Conservation (phyloP, 2,113 vertebrate genomes). For the Percopsis transmontana region DNA sequence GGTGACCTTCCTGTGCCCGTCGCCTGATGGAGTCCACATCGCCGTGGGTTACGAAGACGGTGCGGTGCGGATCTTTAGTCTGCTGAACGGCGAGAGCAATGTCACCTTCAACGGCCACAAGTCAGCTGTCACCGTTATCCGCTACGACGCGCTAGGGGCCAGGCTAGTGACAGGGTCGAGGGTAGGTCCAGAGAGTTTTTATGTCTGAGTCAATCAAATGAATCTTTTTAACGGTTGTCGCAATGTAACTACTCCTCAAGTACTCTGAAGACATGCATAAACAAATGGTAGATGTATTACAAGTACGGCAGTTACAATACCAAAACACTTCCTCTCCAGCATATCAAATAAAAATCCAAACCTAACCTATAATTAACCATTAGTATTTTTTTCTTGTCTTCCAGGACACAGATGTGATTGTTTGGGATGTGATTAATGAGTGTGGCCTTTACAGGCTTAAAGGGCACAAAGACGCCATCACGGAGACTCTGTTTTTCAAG, state of each 20-base stretch:
- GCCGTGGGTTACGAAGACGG: slow-evolving; percentile 96
- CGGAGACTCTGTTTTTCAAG: slow-evolving; percentile 86
- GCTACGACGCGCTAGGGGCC: slow-evolving; percentile 88
- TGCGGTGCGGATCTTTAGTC: slow-evolving; percentile 86
- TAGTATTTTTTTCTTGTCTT: background rate
- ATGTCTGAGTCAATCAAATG: background rate
- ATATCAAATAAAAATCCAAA: too few species aligned
- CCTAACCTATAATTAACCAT: background rate
- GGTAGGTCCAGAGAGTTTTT: slow-evolving; percentile 64
- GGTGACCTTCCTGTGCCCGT: slow-evolving; percentile 88
- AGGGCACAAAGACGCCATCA: slow-evolving; percentile 92
- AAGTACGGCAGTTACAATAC: too few species aligned
- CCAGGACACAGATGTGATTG: slow-evolving; percentile 95
- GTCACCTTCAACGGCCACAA: slow-evolving; percentile 94
- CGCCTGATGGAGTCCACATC: slow-evolving; percentile 88
- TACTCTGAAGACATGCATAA: too few species aligned
- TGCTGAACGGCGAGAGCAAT: slow-evolving; percentile 85
- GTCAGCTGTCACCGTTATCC: slow-evolving; percentile 85
- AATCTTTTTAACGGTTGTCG: background rate
- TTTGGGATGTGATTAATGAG: slow-evolving; percentile 98
- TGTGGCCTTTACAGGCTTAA: slow-evolving; percentile 90
- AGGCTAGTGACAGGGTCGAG: slow-evolving; percentile 91
- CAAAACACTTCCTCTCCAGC: too few species aligned
- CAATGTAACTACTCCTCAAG: background rate
- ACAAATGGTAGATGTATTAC: too few species aligned